A percentile compares a stretch with the other conserved stretches of the same genome.
Evolutionary conservation across 2,888 invertebrate species (phyloP).

Genomic region (Cheilosia variabilis): DNA sequence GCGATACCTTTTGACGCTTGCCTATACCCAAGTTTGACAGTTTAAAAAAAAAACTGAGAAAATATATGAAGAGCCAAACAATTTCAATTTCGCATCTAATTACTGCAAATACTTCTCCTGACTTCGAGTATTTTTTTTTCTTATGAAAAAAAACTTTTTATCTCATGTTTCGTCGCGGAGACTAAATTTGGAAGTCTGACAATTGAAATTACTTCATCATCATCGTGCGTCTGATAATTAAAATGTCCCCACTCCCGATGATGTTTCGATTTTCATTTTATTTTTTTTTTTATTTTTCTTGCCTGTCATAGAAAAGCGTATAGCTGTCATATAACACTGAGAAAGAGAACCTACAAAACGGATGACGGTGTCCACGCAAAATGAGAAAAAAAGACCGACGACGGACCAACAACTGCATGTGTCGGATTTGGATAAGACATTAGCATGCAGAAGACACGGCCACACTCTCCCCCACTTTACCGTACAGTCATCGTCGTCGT

Average conservation of each 20-base stretch:
- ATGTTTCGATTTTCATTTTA: slow-evolving; percentile 18
- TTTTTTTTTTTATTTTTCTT: too few relatives aligned
- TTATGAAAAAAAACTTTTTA: slow-evolving; percentile 15
- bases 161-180: slow-evolving; percentile 43
- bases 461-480: slow-evolving; percentile 42
- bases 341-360: slow-evolving; percentile 20
- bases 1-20: slow-evolving; percentile 61
- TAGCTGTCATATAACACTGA: not conserved
- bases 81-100: slow-evolving; percentile 69
- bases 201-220: slow-evolving; percentile 74
- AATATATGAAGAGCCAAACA: slow-evolving; percentile 22
- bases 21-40: slow-evolving; percentile 67
- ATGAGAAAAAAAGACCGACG: slow-evolving; percentile 4
- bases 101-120: slow-evolving; percentile 45
- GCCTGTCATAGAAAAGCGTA: slow-evolving; percentile 33
- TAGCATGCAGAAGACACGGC: slow-evolving; percentile 68
- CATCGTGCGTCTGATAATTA: slow-evolving; percentile 66
- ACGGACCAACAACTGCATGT: slow-evolving; percentile 52
- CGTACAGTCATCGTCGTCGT: not conserved
- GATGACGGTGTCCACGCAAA: slow-evolving; percentile 52
- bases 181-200: slow-evolving; percentile 64
- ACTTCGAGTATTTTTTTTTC: slow-evolving; percentile 6
- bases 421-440: slow-evolving; percentile 51
- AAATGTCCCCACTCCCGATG: slow-evolving; percentile 32
- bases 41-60: slow-evolving; percentile 15